Percentiles rank a stretch among this genome's conserved stretches.
Conservation (phyloP, 2,113 vertebrate genomes). For the Acanthisitta chloris region DNA sequence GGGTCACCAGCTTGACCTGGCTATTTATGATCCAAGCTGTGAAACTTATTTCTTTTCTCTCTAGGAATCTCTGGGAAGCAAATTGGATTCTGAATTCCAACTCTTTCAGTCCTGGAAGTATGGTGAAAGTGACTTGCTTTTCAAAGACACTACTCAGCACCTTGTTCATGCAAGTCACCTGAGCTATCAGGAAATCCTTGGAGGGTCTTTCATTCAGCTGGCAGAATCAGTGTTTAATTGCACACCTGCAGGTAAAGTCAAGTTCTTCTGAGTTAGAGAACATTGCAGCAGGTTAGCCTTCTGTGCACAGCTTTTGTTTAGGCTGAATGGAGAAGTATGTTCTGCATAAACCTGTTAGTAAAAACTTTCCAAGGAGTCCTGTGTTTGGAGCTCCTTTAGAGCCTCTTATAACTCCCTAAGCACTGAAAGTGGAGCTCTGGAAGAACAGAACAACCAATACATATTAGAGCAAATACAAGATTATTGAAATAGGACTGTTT, state of each 20-base stretch:
- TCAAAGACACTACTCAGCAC: conserved; percentile 83
- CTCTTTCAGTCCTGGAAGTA: conserved; percentile 83
- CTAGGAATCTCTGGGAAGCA: conserved; percentile 78
- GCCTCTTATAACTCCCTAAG: not conserved
- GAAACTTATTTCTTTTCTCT: not conserved
- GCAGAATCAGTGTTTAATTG: conserved; percentile 84
- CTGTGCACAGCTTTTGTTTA: not conserved
- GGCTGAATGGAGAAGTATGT: not conserved
- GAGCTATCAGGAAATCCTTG: conserved; percentile 80
- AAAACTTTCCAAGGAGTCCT: not conserved
- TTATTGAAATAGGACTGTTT: not conserved
- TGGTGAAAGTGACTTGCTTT: conserved; percentile 86
- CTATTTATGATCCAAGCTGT: not conserved
- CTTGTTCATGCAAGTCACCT: conserved; percentile 80
- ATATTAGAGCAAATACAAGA: not conserved
- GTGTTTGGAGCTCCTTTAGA: not conserved
- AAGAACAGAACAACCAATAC: not conserved
- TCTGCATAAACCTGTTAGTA: not conserved
- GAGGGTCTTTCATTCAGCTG: conserved; percentile 75
- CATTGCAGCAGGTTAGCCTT: not conserved
- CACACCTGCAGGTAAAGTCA: conserved; percentile 79
- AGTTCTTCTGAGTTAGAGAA: not conserved
- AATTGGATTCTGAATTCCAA: conserved; percentile 71
- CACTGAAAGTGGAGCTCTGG: not conserved
- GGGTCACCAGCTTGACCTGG: not conserved